These are phyloP conservation scores for Blennius ocellaris DNA, from an alignment of 2,113 vertebrate species.

Conservation along the genomic window DNA sequence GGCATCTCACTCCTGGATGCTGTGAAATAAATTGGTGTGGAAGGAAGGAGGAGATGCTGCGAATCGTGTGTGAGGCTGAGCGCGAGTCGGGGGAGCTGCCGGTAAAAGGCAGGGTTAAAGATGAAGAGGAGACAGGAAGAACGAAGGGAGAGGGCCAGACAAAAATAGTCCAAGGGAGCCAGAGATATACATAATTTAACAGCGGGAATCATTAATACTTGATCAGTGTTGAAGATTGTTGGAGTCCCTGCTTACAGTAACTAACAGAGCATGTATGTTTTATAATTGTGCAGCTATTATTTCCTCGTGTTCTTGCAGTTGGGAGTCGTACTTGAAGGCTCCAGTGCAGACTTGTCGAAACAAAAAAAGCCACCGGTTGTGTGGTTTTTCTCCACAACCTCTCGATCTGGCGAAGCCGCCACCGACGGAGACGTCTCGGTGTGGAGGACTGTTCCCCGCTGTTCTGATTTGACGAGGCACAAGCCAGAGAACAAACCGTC, in stretches of 20 bases:
- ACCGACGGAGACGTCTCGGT: no score
- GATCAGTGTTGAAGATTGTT: conserved; percentile 69
- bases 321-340: neutral
- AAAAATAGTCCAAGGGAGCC: conserved; percentile 76
- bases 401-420: no score
- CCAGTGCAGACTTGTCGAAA: no score
- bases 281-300: conserved; percentile 13
- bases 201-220: conserved; percentile 81
- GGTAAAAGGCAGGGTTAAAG: conserved; percentile 35
- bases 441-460: no score
- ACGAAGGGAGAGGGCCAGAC: conserved; percentile 57
- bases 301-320: neutral
- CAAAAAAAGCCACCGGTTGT: no score
- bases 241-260: conserved; percentile 52
- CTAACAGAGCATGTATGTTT: conserved; percentile 37
- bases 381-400: no score
- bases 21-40: conserved; percentile 28
- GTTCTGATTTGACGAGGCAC: no score
- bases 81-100: conserved; percentile 35
- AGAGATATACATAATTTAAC: conserved; percentile 82
- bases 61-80: conserved; percentile 37
- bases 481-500: no score
- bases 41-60: conserved; percentile 16
- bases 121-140: conserved; percentile 59
- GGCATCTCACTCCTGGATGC: conserved; percentile 1